Percentiles rank a stretch among this genome's conserved stretches.
Conservation (phyloP, 2,888 invertebrate genomes). For the Theretra japonica region DNA sequence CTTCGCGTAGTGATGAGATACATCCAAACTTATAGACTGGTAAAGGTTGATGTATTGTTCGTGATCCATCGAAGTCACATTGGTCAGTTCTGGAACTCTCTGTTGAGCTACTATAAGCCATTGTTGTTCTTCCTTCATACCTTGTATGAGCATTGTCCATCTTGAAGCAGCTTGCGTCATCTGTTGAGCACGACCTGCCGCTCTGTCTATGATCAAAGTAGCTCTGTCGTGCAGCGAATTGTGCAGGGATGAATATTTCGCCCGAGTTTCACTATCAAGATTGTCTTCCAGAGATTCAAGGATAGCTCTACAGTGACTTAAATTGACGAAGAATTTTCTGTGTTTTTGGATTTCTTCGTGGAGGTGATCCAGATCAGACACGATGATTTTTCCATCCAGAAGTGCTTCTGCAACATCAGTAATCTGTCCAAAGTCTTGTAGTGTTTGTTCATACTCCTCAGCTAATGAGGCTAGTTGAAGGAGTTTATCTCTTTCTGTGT, state of each 20-base stretch:
- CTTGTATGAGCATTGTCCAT: slow-evolving; percentile 92
- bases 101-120: slow-evolving; percentile 94
- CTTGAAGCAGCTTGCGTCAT: slow-evolving; percentile 94
- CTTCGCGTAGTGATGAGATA: slow-evolving; percentile 92
- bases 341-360: slow-evolving; percentile 96
- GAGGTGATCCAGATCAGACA: slow-evolving; percentile 90
- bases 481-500: slow-evolving; percentile 89
- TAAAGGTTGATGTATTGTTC: slow-evolving; percentile 93
- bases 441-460: slow-evolving; percentile 94
- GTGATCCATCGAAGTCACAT: slow-evolving; percentile 92
- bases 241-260: slow-evolving; percentile 89
- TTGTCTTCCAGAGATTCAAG: slow-evolving; percentile 94
- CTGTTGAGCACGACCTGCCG: slow-evolving; percentile 91
- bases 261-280: slow-evolving; percentile 91
- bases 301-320: slow-evolving; percentile 94
- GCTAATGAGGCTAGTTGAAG: slow-evolving; percentile 90
- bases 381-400: slow-evolving; percentile 90
- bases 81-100: slow-evolving; percentile 91
- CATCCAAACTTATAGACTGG: slow-evolving; percentile 91
- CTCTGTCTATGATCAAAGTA: slow-evolving; percentile 90
- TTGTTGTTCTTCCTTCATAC: slow-evolving; percentile 92
- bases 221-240: slow-evolving; percentile 91
- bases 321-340: slow-evolving; percentile 93
- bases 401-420: slow-evolving; percentile 93
- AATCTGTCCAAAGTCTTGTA: slow-evolving; percentile 94